Evolutionary conservation across 30 jellyfish, hydroid and myxozoan genomes (phyloP).

Genomic region (Chironex yamaguchii): DNA sequence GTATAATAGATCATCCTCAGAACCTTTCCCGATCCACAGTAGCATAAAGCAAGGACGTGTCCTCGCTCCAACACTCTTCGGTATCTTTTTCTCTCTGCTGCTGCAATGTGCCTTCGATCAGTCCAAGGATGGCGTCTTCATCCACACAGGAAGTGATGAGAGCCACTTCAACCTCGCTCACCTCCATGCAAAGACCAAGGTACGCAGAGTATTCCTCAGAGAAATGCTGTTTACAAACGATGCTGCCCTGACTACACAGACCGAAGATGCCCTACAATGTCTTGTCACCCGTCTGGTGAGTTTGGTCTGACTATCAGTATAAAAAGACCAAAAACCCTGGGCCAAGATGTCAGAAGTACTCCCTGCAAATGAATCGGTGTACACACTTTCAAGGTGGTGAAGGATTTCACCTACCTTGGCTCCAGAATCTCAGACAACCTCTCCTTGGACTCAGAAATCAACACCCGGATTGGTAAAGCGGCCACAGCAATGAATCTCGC

Average conservation of each 20-base stretch:
- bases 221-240: conserved; percentile 21
- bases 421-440: neutral
- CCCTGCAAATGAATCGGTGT: neutral
- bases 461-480: neutral
- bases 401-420: conserved; percentile 23
- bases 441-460: neutral
- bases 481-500: too few relatives aligned
- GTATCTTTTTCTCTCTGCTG: conserved; percentile 15
- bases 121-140: conserved; percentile 12
- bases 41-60: conserved; percentile 61
- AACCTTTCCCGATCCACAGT: neutral
- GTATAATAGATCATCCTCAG: neutral
- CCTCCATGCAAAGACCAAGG: conserved; percentile 1
- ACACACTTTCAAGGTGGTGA: neutral
- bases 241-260: conserved; percentile 2
- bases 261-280: conserved; percentile 18
- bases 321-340: neutral
- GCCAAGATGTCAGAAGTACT: neutral
- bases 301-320: conserved; percentile 18
- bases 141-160: conserved; percentile 22
- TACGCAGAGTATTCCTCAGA: neutral
- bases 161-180: conserved; percentile 19
- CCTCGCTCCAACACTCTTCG: conserved; percentile 58
- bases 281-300: neutral
- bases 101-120: conserved; percentile 1